These are phyloP conservation scores for Eudasyphora cyanicolor DNA, from an alignment of 2,888 invertebrate species.

Conservation along the genomic window DNA sequence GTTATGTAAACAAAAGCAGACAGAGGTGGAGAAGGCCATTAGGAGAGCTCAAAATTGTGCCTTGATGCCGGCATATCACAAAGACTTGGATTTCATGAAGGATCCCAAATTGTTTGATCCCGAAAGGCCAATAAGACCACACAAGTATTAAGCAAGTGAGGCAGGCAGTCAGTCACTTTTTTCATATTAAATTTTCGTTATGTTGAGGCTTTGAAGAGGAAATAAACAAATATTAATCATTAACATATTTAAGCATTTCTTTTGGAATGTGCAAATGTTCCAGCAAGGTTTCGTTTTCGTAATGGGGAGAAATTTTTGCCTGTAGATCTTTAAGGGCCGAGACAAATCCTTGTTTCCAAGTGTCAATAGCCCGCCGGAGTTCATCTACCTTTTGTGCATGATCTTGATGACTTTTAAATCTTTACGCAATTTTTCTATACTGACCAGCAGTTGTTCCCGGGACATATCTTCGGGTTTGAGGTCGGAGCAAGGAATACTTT, in stretches of 20 bases:
- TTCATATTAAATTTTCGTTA: background rate
- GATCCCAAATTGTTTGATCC: conserved; percentile 96
- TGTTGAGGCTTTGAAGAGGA: background rate
- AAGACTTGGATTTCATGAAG: conserved; percentile 88
- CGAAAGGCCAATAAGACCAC: conserved; percentile 89
- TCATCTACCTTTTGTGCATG: conserved; percentile 66
- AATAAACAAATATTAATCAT: conserved; percentile 63
- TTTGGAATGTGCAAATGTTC: conserved; percentile 70
- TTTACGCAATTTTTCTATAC: conserved; percentile 59
- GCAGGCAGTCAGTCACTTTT: background rate
- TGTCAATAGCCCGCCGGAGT: conserved; percentile 68
- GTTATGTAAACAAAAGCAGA: conserved; percentile 91
- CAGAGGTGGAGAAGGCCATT: conserved; percentile 87
- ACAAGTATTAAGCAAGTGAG: conserved; percentile 84
- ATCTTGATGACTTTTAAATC: conserved; percentile 63
- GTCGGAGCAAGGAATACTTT: background rate
- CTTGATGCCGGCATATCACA: conserved; percentile 91
- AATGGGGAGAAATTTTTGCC: conserved; percentile 64
- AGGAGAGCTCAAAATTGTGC: conserved; percentile 88
- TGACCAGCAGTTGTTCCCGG: conserved; percentile 34
- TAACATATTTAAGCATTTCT: conserved; percentile 73
- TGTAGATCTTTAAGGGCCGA: conserved; percentile 72
- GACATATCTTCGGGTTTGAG: background rate
- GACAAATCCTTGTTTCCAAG: conserved; percentile 73
- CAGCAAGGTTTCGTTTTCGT: conserved; percentile 66